A percentile compares a stretch with the other conserved stretches of the same genome.
phyloP scores from a whole-genome alignment of 2,113 vertebrate species.

The Dipodomys spectabilis region DNA sequence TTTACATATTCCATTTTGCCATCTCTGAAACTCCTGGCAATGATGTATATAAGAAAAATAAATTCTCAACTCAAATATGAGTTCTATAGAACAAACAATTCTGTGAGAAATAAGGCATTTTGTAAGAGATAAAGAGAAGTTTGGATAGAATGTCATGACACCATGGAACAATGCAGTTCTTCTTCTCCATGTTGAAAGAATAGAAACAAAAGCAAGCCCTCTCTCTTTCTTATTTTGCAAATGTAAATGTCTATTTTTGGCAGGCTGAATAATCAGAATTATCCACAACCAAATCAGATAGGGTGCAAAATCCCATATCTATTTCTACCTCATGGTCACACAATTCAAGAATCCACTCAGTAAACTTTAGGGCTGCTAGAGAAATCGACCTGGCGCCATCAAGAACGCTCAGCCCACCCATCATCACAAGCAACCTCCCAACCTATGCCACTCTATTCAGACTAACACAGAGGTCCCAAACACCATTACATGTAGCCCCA shows the following conservation, averaged over 20 bases:
- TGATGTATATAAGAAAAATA: background rate
- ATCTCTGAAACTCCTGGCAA: background rate
- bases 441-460: background rate
- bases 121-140: background rate
- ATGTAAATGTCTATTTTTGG: background rate
- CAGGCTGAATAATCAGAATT: background rate
- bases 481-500: background rate
- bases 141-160: no score
- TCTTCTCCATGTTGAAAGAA: background rate
- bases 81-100: background rate
- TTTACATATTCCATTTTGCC: background rate
- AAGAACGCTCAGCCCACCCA: background rate
- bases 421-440: background rate
- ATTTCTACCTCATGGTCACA: background rate
- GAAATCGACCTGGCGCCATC: background rate
- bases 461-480: background rate
- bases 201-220: background rate
- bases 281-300: background rate
- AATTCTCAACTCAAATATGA: background rate
- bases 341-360: background rate
- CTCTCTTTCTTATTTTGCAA: no score
- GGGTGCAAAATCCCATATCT: no score
- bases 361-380: background rate
- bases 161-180: no score
- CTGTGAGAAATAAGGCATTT: no score